These are phyloP conservation scores for Platycheirus rosarum DNA, from an alignment of 2,888 invertebrate genomes.

Conservation along the genomic window DNA sequence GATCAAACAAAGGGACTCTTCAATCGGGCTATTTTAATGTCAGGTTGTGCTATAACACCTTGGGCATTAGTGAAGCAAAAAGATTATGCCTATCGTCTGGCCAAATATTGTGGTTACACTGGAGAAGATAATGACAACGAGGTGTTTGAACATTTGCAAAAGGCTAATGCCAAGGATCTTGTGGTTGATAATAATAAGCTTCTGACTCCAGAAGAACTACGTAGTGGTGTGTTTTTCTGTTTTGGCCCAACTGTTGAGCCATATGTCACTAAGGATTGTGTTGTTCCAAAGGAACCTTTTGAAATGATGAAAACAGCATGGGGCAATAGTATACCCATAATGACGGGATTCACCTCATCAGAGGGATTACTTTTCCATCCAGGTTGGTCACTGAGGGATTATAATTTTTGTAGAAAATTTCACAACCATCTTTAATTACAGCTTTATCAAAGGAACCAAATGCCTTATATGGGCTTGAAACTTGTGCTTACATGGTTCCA, in stretches of 20 bases:
- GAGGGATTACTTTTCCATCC: constrained; percentile 81
- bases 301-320: constrained; percentile 78
- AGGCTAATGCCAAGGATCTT: constrained; percentile 77
- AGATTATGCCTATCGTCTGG: constrained; percentile 78
- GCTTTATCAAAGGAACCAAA: constrained; percentile 75
- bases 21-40: constrained; percentile 81
- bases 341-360: constrained; percentile 80
- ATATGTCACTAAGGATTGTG: constrained; percentile 79
- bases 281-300: constrained; percentile 77
- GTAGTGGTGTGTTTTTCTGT: constrained; percentile 77
- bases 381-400: constrained; percentile 73
- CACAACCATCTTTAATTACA: neutral
- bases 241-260: constrained; percentile 81
- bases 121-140: constrained; percentile 79
- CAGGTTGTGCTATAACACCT: constrained; percentile 79
- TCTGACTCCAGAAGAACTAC: constrained; percentile 79
- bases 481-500: constrained; percentile 76
- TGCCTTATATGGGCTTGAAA: constrained; percentile 75
- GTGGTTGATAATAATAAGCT: constrained; percentile 77
- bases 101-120: constrained; percentile 78
- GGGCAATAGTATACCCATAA: constrained; percentile 80
- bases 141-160: constrained; percentile 79
- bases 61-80: constrained; percentile 78
- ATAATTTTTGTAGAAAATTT: too few relatives aligned
- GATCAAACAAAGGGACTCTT: constrained; percentile 82